Percentiles rank a stretch among this genome's conserved stretches.
These are phyloP conservation scores for Redunca redunca DNA, from an alignment of 2,113 vertebrate genomes.

Conservation along the genomic window DNA sequence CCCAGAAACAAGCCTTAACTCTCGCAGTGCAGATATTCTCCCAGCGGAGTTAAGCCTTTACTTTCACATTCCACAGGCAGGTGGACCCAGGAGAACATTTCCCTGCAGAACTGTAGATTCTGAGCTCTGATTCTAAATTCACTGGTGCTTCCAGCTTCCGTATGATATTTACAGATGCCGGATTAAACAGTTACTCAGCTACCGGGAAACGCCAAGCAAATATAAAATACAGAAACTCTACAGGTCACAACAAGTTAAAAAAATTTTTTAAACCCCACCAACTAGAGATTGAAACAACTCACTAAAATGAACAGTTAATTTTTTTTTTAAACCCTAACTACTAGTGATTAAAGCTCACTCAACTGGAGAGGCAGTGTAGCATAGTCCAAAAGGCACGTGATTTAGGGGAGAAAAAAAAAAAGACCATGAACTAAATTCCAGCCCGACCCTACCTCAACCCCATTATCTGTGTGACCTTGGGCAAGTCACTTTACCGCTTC, in stretches of 20 bases:
- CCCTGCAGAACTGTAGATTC: too few species aligned
- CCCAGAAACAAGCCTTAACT: neutral
- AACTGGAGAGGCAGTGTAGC: neutral
- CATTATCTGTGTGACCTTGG: neutral
- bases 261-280: neutral
- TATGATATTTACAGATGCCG: fast-evolving
- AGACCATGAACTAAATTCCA: neutral
- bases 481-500: neutral
- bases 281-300: neutral
- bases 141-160: fast-evolving
- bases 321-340: neutral
- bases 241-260: neutral
- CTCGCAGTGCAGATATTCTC: neutral
- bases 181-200: neutral
- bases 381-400: neutral
- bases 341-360: slow-evolving; percentile 37
- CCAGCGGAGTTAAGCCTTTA: neutral
- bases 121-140: neutral
- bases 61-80: neutral
- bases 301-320: slow-evolving; percentile 5
- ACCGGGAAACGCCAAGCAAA: neutral
- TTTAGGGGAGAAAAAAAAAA: neutral
- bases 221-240: neutral
- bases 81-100: neutral
- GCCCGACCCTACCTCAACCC: neutral